A percentile compares a stretch with the other conserved stretches of the same genome.
Evolutionary conservation across 1,140 invertebrate species (phyloP).

Genomic region (Pentalonia nigronervosa): DNA sequence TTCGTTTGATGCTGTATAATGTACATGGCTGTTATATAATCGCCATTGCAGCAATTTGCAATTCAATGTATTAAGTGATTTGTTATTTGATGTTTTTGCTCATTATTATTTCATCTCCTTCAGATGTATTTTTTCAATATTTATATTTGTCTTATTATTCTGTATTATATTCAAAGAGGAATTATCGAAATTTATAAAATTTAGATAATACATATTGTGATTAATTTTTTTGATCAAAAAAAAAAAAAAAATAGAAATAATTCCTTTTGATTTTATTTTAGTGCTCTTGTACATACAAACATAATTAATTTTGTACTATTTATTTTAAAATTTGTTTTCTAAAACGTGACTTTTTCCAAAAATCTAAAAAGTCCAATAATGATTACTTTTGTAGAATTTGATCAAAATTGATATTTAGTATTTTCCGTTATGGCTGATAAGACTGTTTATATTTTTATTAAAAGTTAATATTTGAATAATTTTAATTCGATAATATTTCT

Average conservation of each 20-base stretch:
- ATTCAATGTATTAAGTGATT: neutral
- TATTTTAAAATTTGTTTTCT: neutral
- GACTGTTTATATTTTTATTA: neutral
- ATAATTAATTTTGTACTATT: neutral
- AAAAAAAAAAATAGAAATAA: neutral
- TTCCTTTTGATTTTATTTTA: neutral
- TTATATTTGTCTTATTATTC: neutral
- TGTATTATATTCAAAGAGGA: neutral
- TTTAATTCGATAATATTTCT: neutral
- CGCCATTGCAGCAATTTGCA: neutral
- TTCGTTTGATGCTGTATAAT: neutral
- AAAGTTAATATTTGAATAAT: neutral
- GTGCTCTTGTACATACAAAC: neutral
- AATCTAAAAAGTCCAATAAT: neutral
- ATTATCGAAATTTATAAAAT: neutral
- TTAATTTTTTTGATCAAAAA: neutral
- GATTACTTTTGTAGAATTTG: neutral
- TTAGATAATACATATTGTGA: neutral
- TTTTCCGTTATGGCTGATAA: neutral
- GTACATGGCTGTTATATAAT: neutral
- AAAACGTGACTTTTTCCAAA: conserved; percentile 10
- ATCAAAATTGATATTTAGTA: neutral
- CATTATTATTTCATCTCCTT: neutral
- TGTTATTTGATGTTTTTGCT: neutral
- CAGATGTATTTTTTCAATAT: neutral